A percentile compares a stretch with the other conserved stretches of the same genome.
These are phyloP conservation scores for Steinernema khuongi DNA, from an alignment of 1,140 invertebrate genomes.

Conservation along the genomic window DNA sequence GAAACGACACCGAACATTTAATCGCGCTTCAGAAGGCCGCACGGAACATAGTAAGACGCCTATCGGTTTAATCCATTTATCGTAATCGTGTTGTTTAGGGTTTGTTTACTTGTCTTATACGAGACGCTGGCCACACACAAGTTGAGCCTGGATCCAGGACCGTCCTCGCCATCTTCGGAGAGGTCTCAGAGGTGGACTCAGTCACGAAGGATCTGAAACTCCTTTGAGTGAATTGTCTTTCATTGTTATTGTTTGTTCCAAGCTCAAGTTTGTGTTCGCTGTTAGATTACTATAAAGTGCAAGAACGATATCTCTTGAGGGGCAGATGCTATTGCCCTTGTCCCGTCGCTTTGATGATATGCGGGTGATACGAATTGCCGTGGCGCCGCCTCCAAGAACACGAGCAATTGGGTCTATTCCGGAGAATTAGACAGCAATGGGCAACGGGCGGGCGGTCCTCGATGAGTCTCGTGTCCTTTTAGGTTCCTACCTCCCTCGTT, in stretches of 20 bases:
- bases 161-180: conserved; percentile 62
- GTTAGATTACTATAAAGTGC: no score
- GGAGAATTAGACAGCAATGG: neutral
- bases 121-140: conserved; percentile 67
- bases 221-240: conserved; percentile 54
- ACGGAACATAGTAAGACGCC: conserved; percentile 47
- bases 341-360: no score
- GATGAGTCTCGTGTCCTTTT: conserved; percentile 1
- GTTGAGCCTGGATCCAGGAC: conserved; percentile 62
- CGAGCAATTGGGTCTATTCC: neutral
- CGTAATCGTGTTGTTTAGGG: conserved; percentile 42
- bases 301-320: no score
- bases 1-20: conserved; percentile 63
- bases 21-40: conserved; percentile 63
- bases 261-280: no score
- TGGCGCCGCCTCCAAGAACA: no score
- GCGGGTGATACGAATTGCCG: no score
- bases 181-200: conserved; percentile 60
- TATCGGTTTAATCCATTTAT: conserved; percentile 27
- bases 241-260: neutral
- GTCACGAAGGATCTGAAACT: conserved; percentile 61
- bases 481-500: conserved; percentile 9
- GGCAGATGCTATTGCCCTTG: no score
- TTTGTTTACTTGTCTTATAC: conserved; percentile 64
- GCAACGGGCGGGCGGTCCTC: neutral